Conservation (phyloP, 2,113 vertebrate species). For the Nansenia antarctica region DNA sequence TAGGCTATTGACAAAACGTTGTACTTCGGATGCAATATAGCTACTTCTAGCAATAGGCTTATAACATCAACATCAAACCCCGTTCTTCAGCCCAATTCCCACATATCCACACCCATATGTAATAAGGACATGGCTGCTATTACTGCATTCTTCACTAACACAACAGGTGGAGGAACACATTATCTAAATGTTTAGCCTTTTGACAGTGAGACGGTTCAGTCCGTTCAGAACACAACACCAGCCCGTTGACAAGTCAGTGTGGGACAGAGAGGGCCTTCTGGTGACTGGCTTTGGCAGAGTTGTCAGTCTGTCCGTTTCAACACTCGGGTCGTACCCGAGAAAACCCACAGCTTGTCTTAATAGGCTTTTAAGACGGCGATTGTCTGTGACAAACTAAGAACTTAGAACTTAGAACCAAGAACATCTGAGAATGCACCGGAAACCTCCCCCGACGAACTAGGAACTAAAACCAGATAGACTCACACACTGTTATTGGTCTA, state of each 20-base stretch:
- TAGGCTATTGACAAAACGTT: background rate
- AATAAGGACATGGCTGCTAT: background rate
- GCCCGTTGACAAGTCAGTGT: background rate
- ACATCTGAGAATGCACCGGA: background rate
- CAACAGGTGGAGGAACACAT: background rate
- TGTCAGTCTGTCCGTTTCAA: background rate
- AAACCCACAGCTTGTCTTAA: background rate
- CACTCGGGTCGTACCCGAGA: background rate
- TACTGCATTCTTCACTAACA: background rate
- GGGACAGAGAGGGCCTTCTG: too few species aligned
- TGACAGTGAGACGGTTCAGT: background rate
- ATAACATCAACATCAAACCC: background rate
- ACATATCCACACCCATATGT: background rate
- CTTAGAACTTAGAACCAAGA: background rate
- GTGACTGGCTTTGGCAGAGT: background rate
- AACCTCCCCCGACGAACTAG: background rate
- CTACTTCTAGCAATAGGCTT: too few species aligned
- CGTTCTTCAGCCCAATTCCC: background rate
- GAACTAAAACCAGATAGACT: background rate
- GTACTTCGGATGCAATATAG: background rate
- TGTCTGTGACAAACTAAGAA: background rate
- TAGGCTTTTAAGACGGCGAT: background rate
- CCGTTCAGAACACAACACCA: background rate
- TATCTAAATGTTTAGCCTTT: background rate
- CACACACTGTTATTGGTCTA: background rate